Evolutionary conservation across 1,140 invertebrate genomes (phyloP).

Genomic region (Eupeodes corollae): DNA sequence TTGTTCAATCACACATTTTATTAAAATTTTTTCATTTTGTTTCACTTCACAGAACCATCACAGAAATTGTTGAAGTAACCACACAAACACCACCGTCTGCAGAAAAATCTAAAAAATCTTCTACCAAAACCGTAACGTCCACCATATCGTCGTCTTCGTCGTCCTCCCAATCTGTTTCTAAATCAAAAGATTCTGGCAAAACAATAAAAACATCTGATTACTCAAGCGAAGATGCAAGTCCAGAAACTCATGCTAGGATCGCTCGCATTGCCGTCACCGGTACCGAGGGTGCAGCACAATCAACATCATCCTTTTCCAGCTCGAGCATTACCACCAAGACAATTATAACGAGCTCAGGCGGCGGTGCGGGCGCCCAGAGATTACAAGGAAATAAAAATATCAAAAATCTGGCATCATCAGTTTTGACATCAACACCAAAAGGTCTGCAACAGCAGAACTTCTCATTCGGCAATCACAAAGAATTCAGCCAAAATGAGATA

Average conservation of each 20-base stretch:
- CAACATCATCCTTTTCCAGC: neutral
- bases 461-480: slow-evolving; percentile 7
- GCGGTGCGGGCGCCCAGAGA: neutral
- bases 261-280: neutral
- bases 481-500: slow-evolving; percentile 23
- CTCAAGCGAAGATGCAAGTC: slow-evolving; percentile 9
- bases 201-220: slow-evolving; percentile 12
- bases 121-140: slow-evolving; percentile 7
- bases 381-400: slow-evolving; percentile 4
- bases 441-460: neutral
- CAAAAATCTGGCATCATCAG: slow-evolving; percentile 11
- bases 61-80: slow-evolving; percentile 21
- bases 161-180: slow-evolving; percentile 13
- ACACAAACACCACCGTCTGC: slow-evolving; percentile 1
- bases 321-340: slow-evolving; percentile 13
- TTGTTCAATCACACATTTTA: too few relatives aligned
- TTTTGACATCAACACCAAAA: slow-evolving; percentile 20
- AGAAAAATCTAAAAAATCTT: slow-evolving; percentile 4
- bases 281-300: neutral
- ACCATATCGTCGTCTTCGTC: slow-evolving; percentile 8
- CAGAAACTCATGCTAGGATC: slow-evolving; percentile 4
- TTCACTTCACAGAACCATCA: slow-evolving; percentile 19
- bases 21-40: too few relatives aligned
- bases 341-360: slow-evolving; percentile 6
- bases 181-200: slow-evolving; percentile 4